A percentile compares a stretch with the other conserved stretches of the same genome.
These are phyloP conservation scores for Atherinosoma microstoma DNA, from an alignment of 2,797 vertebrate species.

Conservation along the genomic window DNA sequence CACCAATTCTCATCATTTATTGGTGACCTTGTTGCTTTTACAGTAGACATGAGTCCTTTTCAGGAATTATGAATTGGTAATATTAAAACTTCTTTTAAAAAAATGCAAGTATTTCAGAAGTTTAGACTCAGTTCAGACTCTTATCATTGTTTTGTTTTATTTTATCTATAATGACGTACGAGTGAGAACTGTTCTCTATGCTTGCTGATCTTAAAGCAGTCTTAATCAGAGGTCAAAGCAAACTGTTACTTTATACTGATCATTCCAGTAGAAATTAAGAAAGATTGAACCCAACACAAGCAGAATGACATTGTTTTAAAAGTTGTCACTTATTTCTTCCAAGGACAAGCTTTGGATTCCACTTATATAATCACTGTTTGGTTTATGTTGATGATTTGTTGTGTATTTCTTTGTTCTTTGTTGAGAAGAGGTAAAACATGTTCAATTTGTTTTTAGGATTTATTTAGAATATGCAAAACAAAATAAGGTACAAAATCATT, in stretches of 20 bases:
- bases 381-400: not conserved
- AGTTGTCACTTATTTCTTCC: not conserved
- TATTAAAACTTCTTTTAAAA: not conserved
- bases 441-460: too few relatives aligned
- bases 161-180: not conserved
- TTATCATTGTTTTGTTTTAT: not conserved
- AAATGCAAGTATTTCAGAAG: constrained; percentile 10
- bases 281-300: not conserved
- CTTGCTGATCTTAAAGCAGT: not conserved
- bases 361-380: not conserved
- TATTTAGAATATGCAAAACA: too few relatives aligned
- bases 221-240: too few relatives aligned
- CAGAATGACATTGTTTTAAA: not conserved
- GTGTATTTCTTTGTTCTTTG: not conserved
- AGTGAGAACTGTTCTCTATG: not conserved
- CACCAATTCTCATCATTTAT: constrained; percentile 17
- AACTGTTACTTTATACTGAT: too few relatives aligned
- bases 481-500: too few relatives aligned
- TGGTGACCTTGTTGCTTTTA: not conserved
- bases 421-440: not conserved
- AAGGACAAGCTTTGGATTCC: not conserved
- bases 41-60: not conserved
- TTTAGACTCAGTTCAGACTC: not conserved
- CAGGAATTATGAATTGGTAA: too few relatives aligned
- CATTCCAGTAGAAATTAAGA: not conserved